These are phyloP conservation scores for Monarcha castaneiventris DNA, from an alignment of 2,113 vertebrate genomes.

Conservation along the genomic window DNA sequence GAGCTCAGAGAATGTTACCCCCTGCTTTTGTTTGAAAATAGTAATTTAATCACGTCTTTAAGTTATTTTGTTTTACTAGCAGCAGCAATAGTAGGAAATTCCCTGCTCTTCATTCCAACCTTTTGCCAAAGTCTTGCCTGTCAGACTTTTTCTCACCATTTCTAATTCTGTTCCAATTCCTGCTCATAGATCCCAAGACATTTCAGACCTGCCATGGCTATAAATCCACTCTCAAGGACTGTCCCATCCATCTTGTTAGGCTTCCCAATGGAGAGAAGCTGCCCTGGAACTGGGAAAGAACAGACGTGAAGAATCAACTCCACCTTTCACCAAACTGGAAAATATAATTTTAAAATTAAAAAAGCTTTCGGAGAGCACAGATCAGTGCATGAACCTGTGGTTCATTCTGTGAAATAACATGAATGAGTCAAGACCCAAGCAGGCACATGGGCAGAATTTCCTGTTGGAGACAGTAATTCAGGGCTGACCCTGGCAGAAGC, in stretches of 20 bases:
- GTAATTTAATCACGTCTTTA: neutral
- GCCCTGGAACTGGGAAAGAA: neutral
- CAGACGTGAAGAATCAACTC: neutral
- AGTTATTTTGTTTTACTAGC: neutral
- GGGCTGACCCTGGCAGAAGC: neutral
- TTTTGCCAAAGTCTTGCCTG: neutral
- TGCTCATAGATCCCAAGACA: neutral
- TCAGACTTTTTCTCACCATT: neutral
- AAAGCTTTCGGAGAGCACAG: neutral
- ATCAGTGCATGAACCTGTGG: neutral
- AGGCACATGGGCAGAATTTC: neutral
- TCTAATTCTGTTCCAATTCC: neutral
- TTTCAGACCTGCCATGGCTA: neutral
- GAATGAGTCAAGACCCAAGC: neutral
- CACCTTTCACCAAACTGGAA: neutral
- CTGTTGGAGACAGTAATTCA: neutral
- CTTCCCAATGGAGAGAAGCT: neutral
- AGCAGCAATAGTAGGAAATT: neutral
- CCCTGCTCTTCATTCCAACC: neutral
- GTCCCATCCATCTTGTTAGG: neutral
- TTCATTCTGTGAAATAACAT: neutral
- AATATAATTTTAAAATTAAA: neutral
- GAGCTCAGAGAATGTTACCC: neutral
- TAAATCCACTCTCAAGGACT: neutral
- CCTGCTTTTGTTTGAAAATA: neutral